Conservation (phyloP, 30 jellyfish, hydroid and myxozoan genomes). For the Mastigias papua region DNA sequence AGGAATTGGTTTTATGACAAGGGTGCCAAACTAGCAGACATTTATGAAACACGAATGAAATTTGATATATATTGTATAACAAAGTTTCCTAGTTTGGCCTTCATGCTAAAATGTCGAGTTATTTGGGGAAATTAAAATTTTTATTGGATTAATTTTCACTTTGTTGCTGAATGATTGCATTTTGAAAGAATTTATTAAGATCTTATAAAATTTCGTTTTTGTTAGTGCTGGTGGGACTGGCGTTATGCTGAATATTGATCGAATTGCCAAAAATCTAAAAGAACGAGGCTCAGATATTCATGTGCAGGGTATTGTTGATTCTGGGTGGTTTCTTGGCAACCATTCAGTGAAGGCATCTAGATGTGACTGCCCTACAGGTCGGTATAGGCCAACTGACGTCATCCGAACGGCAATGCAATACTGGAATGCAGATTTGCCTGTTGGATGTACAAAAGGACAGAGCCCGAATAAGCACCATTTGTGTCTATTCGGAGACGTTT, state of each 20-base stretch:
- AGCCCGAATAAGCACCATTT: slow-evolving; percentile 36
- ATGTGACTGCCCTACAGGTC: slow-evolving; percentile 35
- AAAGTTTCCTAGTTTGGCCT: no score
- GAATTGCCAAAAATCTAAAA: slow-evolving; percentile 72
- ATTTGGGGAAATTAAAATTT: no score
- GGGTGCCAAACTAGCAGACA: no score
- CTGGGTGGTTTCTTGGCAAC: slow-evolving; percentile 92
- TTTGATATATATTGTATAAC: no score
- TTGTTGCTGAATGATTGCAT: background rate
- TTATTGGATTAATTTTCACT: background rate
- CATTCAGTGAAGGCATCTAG: slow-evolving; percentile 16
- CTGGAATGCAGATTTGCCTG: slow-evolving; percentile 87
- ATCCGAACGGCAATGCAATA: slow-evolving; percentile 63
- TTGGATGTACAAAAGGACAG: slow-evolving; percentile 52
- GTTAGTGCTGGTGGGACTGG: slow-evolving; percentile 98
- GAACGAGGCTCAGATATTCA: slow-evolving; percentile 52
- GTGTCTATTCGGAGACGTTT: slow-evolving; percentile 82
- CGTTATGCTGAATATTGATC: slow-evolving; percentile 87
- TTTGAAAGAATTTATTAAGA: background rate
- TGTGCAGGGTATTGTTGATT: slow-evolving; percentile 90
- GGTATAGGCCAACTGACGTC: slow-evolving; percentile 65
- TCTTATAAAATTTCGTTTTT: background rate
- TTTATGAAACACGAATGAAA: no score
- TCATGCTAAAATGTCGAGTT: no score
- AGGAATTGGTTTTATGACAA: no score